Evolutionary conservation across 2,113 vertebrate genomes (phyloP), one percentile per base, ranked within the genome.

Genomic region (Brachirus orientalis): DNA sequence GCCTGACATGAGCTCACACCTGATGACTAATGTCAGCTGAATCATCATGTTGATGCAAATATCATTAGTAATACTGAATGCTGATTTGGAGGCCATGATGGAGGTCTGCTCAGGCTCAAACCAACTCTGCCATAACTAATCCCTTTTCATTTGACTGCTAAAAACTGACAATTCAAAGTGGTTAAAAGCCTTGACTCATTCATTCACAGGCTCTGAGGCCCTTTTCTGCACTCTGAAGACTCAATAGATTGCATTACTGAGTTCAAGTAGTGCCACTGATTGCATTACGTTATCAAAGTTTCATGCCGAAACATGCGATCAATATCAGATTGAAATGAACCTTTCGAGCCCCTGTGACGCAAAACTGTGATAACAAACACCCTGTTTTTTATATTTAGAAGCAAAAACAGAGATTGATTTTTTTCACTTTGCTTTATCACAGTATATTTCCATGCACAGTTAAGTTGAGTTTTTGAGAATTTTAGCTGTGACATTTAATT

Each of bases 251-350:
- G 38, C 71, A 80, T 69, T 62, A 44, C 47, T 18, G 35, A 69
- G 53, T 62, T 77, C 50, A 69, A 72, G 77, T 60, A 55, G 46
- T 77, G 79, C 3, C 11, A 16, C 50, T 84, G 75, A 79, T 83
- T 83, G 60, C 47, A 22, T 83, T 80, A 58, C 36, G 53, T 75
- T 75, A 77, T 79, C 69, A 62, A 66, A 72, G 54, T 70, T 82
- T 79, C 47, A 52, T 61, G 33, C 41, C 64, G 38, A 61, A 72
- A 81, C 43, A 46, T 55, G n/a, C n/a, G 63, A 71, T 40, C 63
- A 22, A 86, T 71, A 63, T 33, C 38, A 40, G 37, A 72, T 12
- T 63, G 59, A 83, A 76, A 80, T 64, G 0, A 75, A 61, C 74
- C 54, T 45, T 11, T n/a, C 8, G 8, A 2, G 47, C 13, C 33